These are phyloP conservation scores for Gobius niger DNA, from an alignment of 2,113 vertebrate species.

Conservation along the genomic window DNA sequence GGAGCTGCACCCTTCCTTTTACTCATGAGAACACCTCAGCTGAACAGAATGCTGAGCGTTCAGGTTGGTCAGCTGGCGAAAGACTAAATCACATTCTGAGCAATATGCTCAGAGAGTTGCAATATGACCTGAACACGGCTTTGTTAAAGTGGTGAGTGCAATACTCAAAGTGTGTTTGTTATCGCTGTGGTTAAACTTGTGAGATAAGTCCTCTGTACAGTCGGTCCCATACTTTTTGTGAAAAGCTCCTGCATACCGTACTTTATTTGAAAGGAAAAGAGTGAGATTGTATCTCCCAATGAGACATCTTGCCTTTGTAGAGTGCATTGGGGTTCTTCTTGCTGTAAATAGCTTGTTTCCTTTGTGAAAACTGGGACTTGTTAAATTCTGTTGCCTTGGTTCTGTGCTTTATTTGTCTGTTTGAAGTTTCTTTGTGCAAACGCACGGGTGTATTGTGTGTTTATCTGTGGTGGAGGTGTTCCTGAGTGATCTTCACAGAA, in stretches of 20 bases:
- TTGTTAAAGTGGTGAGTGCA: not conserved
- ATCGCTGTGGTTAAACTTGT: not conserved
- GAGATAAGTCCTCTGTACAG: not conserved
- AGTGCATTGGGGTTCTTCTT: not conserved
- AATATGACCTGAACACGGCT: not conserved
- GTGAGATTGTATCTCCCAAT: not conserved
- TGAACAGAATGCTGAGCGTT: constrained; percentile 4
- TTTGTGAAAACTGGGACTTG: not conserved
- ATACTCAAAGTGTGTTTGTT: not conserved
- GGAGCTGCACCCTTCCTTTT: constrained; percentile 4
- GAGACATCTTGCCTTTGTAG: not conserved
- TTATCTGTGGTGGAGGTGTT: constrained; percentile 40
- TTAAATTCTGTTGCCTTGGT: constrained; percentile 24
- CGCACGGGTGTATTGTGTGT: constrained; percentile 23
- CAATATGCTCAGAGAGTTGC: not conserved
- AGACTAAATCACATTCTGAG: not conserved
- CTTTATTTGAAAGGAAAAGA: not conserved
- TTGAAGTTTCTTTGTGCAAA: constrained; percentile 7
- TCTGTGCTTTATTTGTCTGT: constrained; percentile 5
- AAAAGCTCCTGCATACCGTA: not conserved
- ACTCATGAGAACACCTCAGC: not conserved
- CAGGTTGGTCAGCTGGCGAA: not conserved
- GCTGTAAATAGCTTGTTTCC: constrained; percentile 6
- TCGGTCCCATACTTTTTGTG: not conserved
- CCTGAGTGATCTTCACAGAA: constrained; percentile 54